Evolutionary conservation across 2,113 vertebrate species (phyloP).

Genomic region (Otis tarda): DNA sequence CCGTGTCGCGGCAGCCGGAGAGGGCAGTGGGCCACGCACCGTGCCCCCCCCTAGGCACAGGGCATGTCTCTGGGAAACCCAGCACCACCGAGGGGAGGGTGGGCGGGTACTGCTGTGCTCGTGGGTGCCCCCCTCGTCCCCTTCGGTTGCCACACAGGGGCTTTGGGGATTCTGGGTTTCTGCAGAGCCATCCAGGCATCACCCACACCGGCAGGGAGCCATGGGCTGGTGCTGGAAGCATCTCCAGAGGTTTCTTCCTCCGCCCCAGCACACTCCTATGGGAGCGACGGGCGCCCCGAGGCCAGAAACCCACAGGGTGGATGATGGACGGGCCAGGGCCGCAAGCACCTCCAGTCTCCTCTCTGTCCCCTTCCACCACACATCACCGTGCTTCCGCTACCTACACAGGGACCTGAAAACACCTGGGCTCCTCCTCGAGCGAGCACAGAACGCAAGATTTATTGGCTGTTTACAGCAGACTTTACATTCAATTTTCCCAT

Average conservation of each 20-base stretch:
- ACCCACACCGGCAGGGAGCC: accelerated
- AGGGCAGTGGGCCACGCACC: accelerated
- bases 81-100: accelerated
- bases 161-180: accelerated
- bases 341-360: no score
- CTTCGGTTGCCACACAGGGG: accelerated
- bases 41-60: background rate
- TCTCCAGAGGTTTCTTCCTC: background rate
- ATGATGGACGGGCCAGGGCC: accelerated
- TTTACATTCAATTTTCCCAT: background rate
- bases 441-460: background rate
- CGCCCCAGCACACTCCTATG: accelerated
- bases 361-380: background rate
- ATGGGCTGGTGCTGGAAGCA: accelerated
- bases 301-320: accelerated
- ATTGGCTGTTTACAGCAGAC: background rate
- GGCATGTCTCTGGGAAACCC: accelerated
- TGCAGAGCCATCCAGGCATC: background rate
- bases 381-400: background rate
- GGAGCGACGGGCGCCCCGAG: accelerated
- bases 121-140: accelerated
- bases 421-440: background rate
- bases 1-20: accelerated
- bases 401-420: accelerated
- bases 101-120: accelerated